Base-by-base conservation (phyloP, 2,113 vertebrate genomes). In the Sinocyclocheilus anshuiensis region DNA sequence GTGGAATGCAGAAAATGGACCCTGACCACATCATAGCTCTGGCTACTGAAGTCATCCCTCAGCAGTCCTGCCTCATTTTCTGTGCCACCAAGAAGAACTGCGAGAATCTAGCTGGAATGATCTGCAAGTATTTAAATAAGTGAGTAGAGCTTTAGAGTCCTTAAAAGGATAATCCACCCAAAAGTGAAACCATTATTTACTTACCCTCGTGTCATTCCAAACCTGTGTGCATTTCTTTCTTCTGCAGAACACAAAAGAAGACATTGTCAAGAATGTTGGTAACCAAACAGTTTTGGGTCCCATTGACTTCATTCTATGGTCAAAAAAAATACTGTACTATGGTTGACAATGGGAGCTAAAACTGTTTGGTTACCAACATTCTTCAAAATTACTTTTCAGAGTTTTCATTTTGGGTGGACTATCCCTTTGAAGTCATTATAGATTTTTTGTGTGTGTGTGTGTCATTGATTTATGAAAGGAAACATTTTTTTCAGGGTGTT, bases 11-110 rank as follows among this genome's bases (percentile, higher is more conserved):
- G 93, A 98, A 95, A 92, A 90, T 94, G 29, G 98, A 99, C 91
- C 97, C 97, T 2, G 98, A 99, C 86, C 97, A 97, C 89, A 93
- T 99, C 84, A 93, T 99, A 77, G 97, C 97, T 3, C 88, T 99
- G 93, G 97, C 97, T 84, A 96, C 97, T 22, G 98, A 99, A 92
- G 96, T 99, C 72, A 98, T 99, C 86, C 98, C 98, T 4, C 81
- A 90, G 2, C 93, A 98, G 65, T 99, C 98, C 45, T 99, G 98
- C 87, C 94, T 99, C 20, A 92, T 99, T 33, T 99, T 99, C 93
- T 99, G 98, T 87, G 96, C 98, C 36, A 99, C 96, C 80, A 99
- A 99, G 94, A 99, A 98, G 93, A 99, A 97, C 90, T 99, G 98
- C 92, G 98, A 99, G 95, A 99, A 99, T 8, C 96, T 99, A 36